These are phyloP conservation scores for Metallyticus violacea DNA, from an alignment of 2,888 invertebrate species.

Conservation along the genomic window DNA sequence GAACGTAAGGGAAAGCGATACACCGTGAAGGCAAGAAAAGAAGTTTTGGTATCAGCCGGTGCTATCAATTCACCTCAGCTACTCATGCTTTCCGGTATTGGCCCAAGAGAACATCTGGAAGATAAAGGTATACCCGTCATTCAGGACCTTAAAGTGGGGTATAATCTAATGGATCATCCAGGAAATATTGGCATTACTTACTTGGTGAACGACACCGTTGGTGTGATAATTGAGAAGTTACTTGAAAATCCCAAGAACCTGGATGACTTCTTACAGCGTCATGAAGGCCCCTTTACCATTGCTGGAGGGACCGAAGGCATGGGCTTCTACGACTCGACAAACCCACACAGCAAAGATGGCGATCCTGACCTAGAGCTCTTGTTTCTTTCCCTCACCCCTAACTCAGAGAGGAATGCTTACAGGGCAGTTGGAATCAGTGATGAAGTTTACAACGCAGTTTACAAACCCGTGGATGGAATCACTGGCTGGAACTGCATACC, in stretches of 20 bases:
- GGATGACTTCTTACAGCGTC: conserved; percentile 58
- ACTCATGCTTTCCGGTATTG: conserved; percentile 60
- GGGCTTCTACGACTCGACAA: conserved; percentile 71
- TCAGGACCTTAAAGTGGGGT: conserved; percentile 71
- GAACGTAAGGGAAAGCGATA: conserved; percentile 49
- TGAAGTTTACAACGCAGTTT: conserved; percentile 46
- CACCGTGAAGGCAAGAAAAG: conserved; percentile 49
- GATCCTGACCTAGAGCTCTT: not conserved
- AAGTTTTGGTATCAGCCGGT: conserved; percentile 49
- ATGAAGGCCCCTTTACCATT: conserved; percentile 69
- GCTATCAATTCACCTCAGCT: conserved; percentile 33
- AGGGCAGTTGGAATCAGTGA: conserved; percentile 43
- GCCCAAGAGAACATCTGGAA: conserved; percentile 59
- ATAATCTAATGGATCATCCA: conserved; percentile 79
- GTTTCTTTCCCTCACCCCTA: not conserved
- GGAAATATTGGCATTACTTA: conserved; percentile 71
- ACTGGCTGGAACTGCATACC: conserved; percentile 53
- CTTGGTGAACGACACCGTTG: conserved; percentile 62
- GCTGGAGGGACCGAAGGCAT: conserved; percentile 77
- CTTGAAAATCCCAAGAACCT: conserved; percentile 28
- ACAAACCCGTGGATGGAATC: conserved; percentile 45
- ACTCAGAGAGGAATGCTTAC: conserved; percentile 34
- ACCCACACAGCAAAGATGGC: conserved; percentile 43
- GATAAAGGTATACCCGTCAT: conserved; percentile 59
- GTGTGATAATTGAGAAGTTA: not conserved